These are phyloP conservation scores for Harmothoe impar DNA, from an alignment of 2,888 invertebrate genomes.

Conservation along the genomic window DNA sequence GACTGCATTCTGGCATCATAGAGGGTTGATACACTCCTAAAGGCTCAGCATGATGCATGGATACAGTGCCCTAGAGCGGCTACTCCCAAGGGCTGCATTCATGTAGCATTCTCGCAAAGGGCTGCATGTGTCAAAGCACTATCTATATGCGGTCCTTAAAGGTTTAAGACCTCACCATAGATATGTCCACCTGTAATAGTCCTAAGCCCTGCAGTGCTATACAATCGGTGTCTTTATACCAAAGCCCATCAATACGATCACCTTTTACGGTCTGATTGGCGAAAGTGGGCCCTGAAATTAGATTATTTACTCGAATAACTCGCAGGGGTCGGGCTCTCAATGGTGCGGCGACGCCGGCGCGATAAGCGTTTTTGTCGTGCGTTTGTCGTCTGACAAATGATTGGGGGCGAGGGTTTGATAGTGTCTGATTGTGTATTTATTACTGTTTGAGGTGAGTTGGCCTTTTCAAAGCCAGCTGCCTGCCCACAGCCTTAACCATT, in stretches of 20 bases:
- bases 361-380: constrained; percentile 46
- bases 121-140: too few species aligned
- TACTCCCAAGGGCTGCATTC: too few species aligned
- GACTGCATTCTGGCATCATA: too few species aligned
- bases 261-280: constrained; percentile 52
- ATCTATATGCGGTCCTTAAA: too few species aligned
- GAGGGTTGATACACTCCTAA: too few species aligned
- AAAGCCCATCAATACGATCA: background rate
- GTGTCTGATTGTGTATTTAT: constrained; percentile 60
- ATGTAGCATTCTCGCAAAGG: too few species aligned
- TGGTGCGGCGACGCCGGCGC: background rate
- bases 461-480: constrained; percentile 34
- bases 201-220: too few species aligned
- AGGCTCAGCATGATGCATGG: too few species aligned
- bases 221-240: too few species aligned
- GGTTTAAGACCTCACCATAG: too few species aligned
- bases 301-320: constrained; percentile 60
- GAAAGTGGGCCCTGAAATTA: constrained; percentile 46
- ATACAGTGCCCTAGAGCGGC: too few species aligned
- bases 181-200: too few species aligned
- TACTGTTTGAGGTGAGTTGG: constrained; percentile 3
- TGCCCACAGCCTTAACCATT: background rate
- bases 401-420: constrained; percentile 28
- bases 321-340: background rate
- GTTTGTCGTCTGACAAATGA: constrained; percentile 59